Conservation (phyloP, 2,797 vertebrate genomes). For the Microctenopoma steveboyesi region DNA sequence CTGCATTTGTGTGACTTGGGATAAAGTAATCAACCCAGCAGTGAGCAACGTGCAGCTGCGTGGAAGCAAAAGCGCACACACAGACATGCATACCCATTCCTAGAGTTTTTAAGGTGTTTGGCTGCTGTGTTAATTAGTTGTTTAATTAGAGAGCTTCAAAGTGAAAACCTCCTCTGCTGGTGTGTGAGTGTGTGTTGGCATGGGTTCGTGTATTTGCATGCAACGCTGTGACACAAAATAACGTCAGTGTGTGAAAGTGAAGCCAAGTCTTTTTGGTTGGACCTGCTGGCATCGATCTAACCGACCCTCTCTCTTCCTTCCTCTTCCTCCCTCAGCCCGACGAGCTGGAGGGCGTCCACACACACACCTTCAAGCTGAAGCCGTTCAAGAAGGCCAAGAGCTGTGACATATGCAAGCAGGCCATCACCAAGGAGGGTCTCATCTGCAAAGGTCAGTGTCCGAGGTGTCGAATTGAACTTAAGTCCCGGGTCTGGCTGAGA, state of each 20-base stretch:
- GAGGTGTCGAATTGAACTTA: neutral
- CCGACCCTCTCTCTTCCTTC: conserved; percentile 17
- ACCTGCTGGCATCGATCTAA: conserved; percentile 15
- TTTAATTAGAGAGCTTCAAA: conserved; percentile 74
- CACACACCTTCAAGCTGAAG: conserved; percentile 93
- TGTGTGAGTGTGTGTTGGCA: conserved; percentile 35
- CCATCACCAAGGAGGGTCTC: conserved; percentile 93
- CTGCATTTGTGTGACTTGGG: conserved; percentile 1
- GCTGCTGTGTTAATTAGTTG: conserved; percentile 66
- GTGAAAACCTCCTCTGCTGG: conserved; percentile 64
- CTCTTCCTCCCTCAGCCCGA: conserved; percentile 84
- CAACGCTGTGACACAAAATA: conserved; percentile 15
- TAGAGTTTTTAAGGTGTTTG: conserved; percentile 55
- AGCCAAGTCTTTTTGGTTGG: neutral
- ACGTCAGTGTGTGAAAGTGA: too few species aligned
- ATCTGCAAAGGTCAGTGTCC: conserved; percentile 90
- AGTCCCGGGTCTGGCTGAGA: neutral
- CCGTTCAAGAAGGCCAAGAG: conserved; percentile 96
- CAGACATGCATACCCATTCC: conserved; percentile 37
- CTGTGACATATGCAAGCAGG: conserved; percentile 93
- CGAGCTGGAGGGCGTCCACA: conserved; percentile 91
- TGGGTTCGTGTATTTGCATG: neutral
- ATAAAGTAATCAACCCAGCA: conserved; percentile 28
- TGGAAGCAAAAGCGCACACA: conserved; percentile 2
- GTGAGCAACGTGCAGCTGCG: conserved; percentile 33